Conservation (phyloP, 2,888 invertebrate species). For the Amiota minor region DNA sequence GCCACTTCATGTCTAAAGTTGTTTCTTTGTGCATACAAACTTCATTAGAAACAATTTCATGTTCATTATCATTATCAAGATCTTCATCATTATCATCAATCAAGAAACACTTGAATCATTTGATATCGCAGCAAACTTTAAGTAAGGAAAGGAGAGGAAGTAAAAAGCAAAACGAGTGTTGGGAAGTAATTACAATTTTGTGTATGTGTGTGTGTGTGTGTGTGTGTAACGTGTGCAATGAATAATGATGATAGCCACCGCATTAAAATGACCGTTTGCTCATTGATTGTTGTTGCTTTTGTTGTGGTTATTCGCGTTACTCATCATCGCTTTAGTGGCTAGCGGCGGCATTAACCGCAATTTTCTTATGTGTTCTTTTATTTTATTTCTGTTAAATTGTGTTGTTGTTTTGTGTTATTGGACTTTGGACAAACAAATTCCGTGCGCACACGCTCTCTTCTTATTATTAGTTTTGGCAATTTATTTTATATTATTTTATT, state of each 20-base stretch:
- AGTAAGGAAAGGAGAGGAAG: too few relatives aligned
- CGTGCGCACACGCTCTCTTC: not conserved
- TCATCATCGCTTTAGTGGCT: constrained; percentile 9
- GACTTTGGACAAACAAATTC: not conserved
- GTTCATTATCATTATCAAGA: too few relatives aligned
- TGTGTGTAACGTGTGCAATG: not conserved
- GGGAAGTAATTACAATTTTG: constrained; percentile 23
- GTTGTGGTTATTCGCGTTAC: not conserved
- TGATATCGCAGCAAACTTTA: too few relatives aligned
- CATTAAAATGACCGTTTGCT: too few relatives aligned
- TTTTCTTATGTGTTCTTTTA: constrained; percentile 7
- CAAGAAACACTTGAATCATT: not conserved
- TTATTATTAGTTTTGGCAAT: not conserved
- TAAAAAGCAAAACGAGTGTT: not conserved
- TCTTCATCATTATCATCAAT: not conserved
- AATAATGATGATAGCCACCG: not conserved
- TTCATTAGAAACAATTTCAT: too few relatives aligned
- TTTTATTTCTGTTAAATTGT: not conserved
- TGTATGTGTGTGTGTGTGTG: constrained; percentile 26
- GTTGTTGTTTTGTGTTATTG: not conserved
- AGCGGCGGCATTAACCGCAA: constrained; percentile 13
- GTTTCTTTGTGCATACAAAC: too few relatives aligned
- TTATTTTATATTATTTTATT: not conserved
- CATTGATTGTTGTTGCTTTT: too few relatives aligned
- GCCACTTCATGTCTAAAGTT: too few relatives aligned